Evolutionary conservation across 2,797 vertebrate genomes (phyloP), one percentile per base, ranked within the genome.

Genomic region (Chelidonichthys spinosus): DNA sequence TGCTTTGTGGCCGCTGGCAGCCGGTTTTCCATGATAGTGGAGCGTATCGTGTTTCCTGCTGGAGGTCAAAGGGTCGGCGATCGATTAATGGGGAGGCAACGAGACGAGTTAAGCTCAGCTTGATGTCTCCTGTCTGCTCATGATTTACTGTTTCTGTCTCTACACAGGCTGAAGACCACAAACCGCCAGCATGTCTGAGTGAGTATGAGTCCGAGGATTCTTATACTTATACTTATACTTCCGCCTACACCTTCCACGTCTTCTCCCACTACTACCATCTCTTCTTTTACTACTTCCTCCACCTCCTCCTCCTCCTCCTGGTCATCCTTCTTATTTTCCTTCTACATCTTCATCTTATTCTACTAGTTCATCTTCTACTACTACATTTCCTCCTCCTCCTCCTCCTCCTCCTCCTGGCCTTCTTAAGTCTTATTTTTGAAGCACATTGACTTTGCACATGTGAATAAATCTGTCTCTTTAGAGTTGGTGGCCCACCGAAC

Each of bases 121-220:
- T n/a, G 10, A 1, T 65, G 37, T 11, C 2, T 6, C 2, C 15
- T 68, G 60, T 53, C 11, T 17, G 59, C 46, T 66, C 11, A 0
- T 0, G 0, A 32, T 61, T 53, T 63, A 69, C 63, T 71, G 54
- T 72, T 63, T 66, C 63, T 88, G 53, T 85, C 58, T 89, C 53
- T 33, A 7, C 63, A 72, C 89, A 92, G 91, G 36, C 55, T 64
- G 79, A 90, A 74, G 53, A 75, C 33, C 63, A 64, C 32, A 35
- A 78, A 63, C 37, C 37, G 54, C 69, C 7, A 44, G 25, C 82
- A 92, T 92, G 92, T 79, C 92, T 86, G 91, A 92, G 91, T 92
- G 66, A 93, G 92, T 91, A 82, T 25, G 25, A 25, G 25, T 25
- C 25, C 2, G 25, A 25, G 25, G 25, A 25, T 25, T 25, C 25